Conservation (phyloP, 2,888 invertebrate species). For the Polymixis lichenea region DNA sequence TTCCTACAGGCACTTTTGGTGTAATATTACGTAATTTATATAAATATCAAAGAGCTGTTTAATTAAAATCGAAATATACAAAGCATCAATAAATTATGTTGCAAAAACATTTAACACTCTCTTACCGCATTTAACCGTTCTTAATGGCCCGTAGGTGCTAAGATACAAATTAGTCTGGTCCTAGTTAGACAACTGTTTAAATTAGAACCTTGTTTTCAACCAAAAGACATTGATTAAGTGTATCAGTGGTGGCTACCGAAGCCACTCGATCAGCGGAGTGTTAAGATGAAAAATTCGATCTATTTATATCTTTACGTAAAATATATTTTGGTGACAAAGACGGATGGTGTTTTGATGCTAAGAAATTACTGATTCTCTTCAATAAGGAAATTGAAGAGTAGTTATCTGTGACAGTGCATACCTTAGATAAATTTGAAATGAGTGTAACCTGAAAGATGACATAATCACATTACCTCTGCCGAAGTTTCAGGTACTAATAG, state of each 20-base stretch:
- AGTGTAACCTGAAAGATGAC: not conserved
- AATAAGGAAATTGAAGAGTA: conserved; percentile 1
- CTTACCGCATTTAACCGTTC: not conserved
- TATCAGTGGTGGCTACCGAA: conserved; percentile 10
- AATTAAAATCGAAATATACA: not conserved
- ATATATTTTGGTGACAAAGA: conserved; percentile 59
- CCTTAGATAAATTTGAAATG: not conserved
- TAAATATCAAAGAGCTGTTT: not conserved
- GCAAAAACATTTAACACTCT: conserved; percentile 21
- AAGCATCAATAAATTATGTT: not conserved
- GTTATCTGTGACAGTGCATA: not conserved
- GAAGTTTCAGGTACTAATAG: not conserved
- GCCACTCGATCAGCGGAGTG: conserved; percentile 53
- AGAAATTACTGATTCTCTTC: conserved; percentile 19
- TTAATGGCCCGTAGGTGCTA: not conserved
- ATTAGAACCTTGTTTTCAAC: conserved; percentile 16
- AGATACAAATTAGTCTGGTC: conserved; percentile 20
- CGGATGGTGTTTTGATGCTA: conserved; percentile 32
- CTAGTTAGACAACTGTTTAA: conserved; percentile 1
- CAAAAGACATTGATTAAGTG: conserved; percentile 39
- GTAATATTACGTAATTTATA: too few relatives aligned
- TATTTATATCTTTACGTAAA: conserved; percentile 37
- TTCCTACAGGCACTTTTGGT: too few relatives aligned
- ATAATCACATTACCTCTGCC: not conserved
- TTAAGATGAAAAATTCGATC: conserved; percentile 47